Evolutionary conservation across 2,888 invertebrate genomes (phyloP).

Genomic region (Siphlonurus alternatus): DNA sequence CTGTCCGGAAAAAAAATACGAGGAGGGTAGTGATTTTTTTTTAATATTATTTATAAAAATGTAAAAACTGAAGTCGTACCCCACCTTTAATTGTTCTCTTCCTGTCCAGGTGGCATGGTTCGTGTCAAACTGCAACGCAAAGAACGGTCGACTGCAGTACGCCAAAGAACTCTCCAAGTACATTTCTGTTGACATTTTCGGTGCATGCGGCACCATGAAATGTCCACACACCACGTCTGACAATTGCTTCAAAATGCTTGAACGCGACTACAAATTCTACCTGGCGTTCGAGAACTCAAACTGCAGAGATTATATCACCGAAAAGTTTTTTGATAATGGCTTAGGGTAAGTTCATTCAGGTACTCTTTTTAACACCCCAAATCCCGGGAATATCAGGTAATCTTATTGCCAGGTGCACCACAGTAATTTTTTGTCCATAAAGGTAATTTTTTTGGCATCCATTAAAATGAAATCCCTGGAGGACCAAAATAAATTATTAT

Average conservation of each 20-base stretch:
- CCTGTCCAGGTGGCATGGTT: conserved; percentile 78
- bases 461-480: no score
- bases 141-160: conserved; percentile 70
- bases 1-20: no score
- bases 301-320: conserved; percentile 89
- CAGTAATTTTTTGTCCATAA: no score
- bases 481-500: no score
- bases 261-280: conserved; percentile 90
- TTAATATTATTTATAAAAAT: no score
- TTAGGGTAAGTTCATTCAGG: conserved; percentile 49
- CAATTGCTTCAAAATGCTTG: conserved; percentile 77
- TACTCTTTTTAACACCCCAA: no score
- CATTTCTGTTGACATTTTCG: conserved; percentile 78
- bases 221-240: conserved; percentile 61
- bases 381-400: no score
- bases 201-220: conserved; percentile 68
- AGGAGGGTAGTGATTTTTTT: no score
- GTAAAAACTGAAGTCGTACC: no score
- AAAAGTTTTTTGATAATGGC: conserved; percentile 93
- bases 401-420: no score
- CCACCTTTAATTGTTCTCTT: no score
- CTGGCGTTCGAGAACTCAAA: conserved; percentile 95
- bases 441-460: no score
- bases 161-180: conserved; percentile 70
- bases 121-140: conserved; percentile 90